Percentiles rank a stretch among this genome's conserved stretches.
Evolutionary conservation across 1,140 invertebrate genomes (phyloP).

Genomic region (Chrysoperla carnea): DNA sequence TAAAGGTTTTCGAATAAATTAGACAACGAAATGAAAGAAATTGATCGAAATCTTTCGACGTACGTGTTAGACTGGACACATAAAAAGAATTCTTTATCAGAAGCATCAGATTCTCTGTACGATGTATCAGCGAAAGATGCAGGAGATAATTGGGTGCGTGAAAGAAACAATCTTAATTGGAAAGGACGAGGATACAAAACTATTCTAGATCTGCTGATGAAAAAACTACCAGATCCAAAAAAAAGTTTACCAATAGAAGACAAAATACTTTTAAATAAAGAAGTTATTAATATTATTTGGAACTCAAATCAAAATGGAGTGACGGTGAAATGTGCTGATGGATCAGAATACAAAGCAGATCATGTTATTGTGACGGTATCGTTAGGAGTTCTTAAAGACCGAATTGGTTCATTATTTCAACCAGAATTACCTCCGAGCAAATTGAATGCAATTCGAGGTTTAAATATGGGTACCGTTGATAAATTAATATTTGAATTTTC

Average conservation of each 20-base stretch:
- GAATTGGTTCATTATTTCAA: constrained; percentile 34
- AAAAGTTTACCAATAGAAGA: constrained; percentile 14
- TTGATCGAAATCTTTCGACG: too few species aligned
- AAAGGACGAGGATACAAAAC: constrained; percentile 36
- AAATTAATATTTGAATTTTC: constrained; percentile 59
- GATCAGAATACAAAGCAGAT: constrained; percentile 33
- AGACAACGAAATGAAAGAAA: too few species aligned
- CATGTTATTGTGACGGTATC: constrained; percentile 50
- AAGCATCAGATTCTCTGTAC: constrained; percentile 37
- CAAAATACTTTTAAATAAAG: constrained; percentile 24
- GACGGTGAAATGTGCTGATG: constrained; percentile 35
- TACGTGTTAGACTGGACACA: constrained; percentile 27
- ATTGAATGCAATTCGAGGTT: constrained; percentile 36
- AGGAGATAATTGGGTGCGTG: constrained; percentile 33
- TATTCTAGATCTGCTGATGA: constrained; percentile 35
- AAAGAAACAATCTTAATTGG: constrained; percentile 40
- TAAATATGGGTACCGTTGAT: constrained; percentile 51
- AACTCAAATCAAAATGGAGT: constrained; percentile 11
- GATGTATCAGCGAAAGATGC: constrained; percentile 35
- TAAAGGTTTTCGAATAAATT: too few species aligned
- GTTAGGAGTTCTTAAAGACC: constrained; percentile 48
- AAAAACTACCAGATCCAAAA: constrained; percentile 9
- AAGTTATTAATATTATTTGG: constrained; percentile 29
- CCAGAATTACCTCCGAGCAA: constrained; percentile 39
- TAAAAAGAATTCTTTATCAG: constrained; percentile 31